Percentiles rank a stretch among this genome's conserved stretches.
Evolutionary conservation across 2,888 invertebrate genomes (phyloP).

Genomic region (Sthenelais limicola): DNA sequence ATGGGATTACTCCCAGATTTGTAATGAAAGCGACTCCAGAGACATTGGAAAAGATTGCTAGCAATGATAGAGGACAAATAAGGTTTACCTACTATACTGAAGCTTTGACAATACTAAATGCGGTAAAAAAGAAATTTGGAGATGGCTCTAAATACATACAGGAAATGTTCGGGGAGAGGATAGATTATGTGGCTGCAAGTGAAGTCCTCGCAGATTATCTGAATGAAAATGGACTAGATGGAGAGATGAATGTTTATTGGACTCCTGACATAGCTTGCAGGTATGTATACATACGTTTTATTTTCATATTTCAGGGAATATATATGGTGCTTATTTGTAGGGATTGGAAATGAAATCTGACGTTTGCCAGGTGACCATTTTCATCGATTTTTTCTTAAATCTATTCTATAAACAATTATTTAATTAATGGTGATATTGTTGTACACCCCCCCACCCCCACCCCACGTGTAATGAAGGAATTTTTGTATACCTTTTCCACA

Average conservation of each 20-base stretch:
- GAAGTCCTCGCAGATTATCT: constrained; percentile 64
- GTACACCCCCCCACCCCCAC: no score
- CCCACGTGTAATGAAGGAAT: no score
- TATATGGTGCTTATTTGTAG: background rate
- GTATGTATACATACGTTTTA: constrained; percentile 55
- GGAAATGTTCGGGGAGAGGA: constrained; percentile 60
- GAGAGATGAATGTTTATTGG: constrained; percentile 67
- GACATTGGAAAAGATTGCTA: constrained; percentile 31
- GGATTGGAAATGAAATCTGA: no score
- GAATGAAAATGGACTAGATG: constrained; percentile 62
- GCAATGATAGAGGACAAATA: constrained; percentile 61
- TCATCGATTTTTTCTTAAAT: no score
- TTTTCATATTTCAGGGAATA: background rate
- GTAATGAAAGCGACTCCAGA: constrained; percentile 36
- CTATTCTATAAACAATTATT: no score
- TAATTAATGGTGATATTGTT: no score
- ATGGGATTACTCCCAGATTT: constrained; percentile 65
- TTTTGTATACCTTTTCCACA: no score
- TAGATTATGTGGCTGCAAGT: constrained; percentile 62
- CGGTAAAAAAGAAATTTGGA: constrained; percentile 62
- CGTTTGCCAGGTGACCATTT: no score
- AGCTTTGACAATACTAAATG: constrained; percentile 63
- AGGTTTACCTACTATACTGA: constrained; percentile 63
- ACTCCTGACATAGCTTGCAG: constrained; percentile 66
- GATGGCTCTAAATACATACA: constrained; percentile 62